Evolutionary conservation across 2,797 vertebrate species (phyloP).

Genomic region (Hippopotamyrus pictus): DNA sequence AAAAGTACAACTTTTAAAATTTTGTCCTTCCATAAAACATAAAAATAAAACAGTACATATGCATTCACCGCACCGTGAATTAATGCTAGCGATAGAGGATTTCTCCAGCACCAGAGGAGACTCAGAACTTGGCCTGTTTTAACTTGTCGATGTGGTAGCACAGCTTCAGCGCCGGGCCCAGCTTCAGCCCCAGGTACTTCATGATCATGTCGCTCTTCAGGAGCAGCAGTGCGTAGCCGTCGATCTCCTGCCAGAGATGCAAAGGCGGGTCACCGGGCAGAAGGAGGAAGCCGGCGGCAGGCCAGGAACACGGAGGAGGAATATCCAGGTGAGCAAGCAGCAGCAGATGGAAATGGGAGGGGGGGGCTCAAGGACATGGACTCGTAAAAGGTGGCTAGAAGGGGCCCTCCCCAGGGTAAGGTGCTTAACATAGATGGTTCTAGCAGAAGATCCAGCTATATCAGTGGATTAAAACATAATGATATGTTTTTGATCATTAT

Average conservation of each 20-base stretch:
- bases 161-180: slow-evolving; percentile 89
- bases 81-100: background rate
- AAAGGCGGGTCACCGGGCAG: background rate
- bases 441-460: background rate
- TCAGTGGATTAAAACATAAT: background rate
- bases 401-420: background rate
- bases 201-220: slow-evolving; percentile 96
- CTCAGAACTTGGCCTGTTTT: slow-evolving; percentile 82
- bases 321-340: background rate
- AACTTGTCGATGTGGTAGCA: slow-evolving; percentile 94
- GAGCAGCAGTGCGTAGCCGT: slow-evolving; percentile 84
- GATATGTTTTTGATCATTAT: background rate
- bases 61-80: background rate
- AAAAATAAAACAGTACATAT: background rate
- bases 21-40: background rate
- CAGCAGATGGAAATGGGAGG: background rate
- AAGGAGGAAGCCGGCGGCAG: background rate
- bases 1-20: background rate
- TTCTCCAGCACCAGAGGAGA: background rate
- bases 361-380: background rate
- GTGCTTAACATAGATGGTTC: background rate
- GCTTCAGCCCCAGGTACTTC: slow-evolving; percentile 94
- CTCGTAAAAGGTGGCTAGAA: background rate
- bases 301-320: slow-evolving; percentile 21
- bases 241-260: slow-evolving; percentile 73